Evolutionary conservation across 2,888 invertebrate species (phyloP), one percentile per base, ranked within the genome.

Genomic region (Megaustenia siamemsis): DNA sequence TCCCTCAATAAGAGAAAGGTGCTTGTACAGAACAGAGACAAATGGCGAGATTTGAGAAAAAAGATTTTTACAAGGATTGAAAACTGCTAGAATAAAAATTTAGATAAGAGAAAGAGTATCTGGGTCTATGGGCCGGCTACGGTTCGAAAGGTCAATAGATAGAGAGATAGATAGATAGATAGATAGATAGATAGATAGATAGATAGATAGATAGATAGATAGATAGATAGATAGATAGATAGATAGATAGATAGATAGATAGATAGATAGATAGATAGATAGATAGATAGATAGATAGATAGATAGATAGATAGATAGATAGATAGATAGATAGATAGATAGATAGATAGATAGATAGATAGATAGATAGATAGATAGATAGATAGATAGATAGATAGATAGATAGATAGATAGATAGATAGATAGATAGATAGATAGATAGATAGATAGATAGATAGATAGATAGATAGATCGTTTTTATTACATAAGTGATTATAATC

Each of bases 81-180:
- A n/a, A n/a, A n/a, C n/a, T n/a, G n/a, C n/a, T n/a, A n/a, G n/a
- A n/a, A n/a, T n/a, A n/a, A n/a, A n/a, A n/a, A n/a, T n/a, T n/a
- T n/a, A n/a, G n/a, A n/a, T n/a, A n/a, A n/a, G n/a, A n/a, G n/a
- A n/a, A n/a, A n/a, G n/a, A n/a, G n/a, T n/a, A n/a, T n/a, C n/a
- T n/a, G n/a, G n/a, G n/a, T n/a, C n/a, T n/a, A n/a, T n/a, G n/a
- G n/a, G n/a, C n/a, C n/a, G n/a, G n/a, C n/a, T n/a, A n/a, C n/a
- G n/a, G 60, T 28, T 60, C n/a, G 60, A 60, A 28, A 60, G 60
- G 28, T 60, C n/a, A 28, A 60, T 60, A 60, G 60, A 60, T 60
- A 60, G 60, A 60, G n/a, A 60, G 60, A 60, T 60, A 60, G 60
- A 60, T 60, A 60, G 60, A 60, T 60, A 60, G 60, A 60, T 60